A percentile compares a stretch with the other conserved stretches of the same genome.
phyloP scores from a whole-genome alignment of 2,113 vertebrate species.

The Pedionomus torquatus region DNA sequence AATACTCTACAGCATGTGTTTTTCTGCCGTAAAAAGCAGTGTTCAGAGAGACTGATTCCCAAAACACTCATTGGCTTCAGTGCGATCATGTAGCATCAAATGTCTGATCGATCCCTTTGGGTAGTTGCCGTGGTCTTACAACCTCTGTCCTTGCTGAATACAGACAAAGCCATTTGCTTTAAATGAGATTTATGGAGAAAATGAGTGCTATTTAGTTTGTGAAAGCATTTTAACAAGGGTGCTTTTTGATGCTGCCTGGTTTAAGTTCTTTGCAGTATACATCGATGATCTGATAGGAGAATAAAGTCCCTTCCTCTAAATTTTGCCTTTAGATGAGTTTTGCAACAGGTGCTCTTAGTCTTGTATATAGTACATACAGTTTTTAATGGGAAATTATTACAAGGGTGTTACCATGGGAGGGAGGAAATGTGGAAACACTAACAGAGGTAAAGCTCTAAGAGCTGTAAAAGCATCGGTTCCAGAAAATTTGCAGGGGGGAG shows the following conservation, averaged over 20 bases:
- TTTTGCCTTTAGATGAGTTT: neutral
- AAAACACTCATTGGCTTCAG: neutral
- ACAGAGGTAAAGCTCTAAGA: neutral
- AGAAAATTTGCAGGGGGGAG: neutral
- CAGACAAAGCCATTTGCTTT: neutral
- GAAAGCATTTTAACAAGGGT: neutral
- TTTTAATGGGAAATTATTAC: neutral
- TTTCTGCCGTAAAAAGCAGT: neutral
- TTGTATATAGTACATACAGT: neutral
- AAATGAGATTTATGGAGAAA: neutral
- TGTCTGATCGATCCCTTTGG: neutral
- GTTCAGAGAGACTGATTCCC: neutral
- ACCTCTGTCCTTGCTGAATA: neutral
- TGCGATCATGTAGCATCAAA: fast-evolving
- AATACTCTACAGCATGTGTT: neutral
- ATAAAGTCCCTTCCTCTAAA: neutral
- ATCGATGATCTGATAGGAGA: neutral
- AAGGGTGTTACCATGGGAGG: neutral
- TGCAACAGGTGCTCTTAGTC: neutral
- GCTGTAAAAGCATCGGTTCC: neutral
- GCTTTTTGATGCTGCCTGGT: neutral
- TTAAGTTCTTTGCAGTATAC: neutral
- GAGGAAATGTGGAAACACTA: neutral
- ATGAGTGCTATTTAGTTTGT: neutral
- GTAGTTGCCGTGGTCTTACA: too few relatives aligned